Base-by-base conservation (phyloP, 2,888 invertebrate species). In the Cryptus viduatorius region DNA sequence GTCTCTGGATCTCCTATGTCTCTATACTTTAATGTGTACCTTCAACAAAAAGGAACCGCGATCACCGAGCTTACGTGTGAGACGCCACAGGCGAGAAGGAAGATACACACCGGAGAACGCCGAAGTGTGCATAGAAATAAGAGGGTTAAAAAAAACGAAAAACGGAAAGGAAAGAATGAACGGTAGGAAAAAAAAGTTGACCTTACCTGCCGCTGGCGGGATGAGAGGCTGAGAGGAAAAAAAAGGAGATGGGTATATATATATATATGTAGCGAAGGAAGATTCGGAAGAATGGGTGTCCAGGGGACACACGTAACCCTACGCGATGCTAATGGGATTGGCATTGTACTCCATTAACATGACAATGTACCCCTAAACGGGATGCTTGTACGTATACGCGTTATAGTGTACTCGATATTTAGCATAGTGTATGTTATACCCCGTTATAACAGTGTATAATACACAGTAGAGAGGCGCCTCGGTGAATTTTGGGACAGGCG, bases 311-410 rank as follows among this genome's bases (percentile, higher is more conserved):
- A 83, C 82, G 88, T 87, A 87, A 89, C 87, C 88, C 86, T 86
- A 89, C 86, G 83, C 87, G 83, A 87, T 87, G 88, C 87, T 92
- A 92, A 93, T 92, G 89, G 92, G 91, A 92, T 92, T 90, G 91
- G 89, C 90, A 90, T 91, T 90, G 91, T 90, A 79, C 80, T 84
- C 79, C 86, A 92, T 93, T 93, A 91, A 88, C 93, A 93, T 92
- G 90, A 93, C 92, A 93, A 92, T 91, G 86, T 88, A 80, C 82
- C 86, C 89, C 90, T 90, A 91, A 91, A 91, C 89, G 91, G 90
- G 86, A 84, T 87, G 87, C 88, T 89, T 87, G 88, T 87, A 88
- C 82, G 84, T 86, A 86, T 82, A 83, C 84, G 77, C 84, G 72
- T 73, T 56, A 83, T 24, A 24, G 56, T 8, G 19, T 56, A 24